Percentiles rank a stretch among this genome's conserved stretches.
Evolutionary conservation across 2,888 invertebrate genomes (phyloP).

Genomic region (Lamproptera curius): DNA sequence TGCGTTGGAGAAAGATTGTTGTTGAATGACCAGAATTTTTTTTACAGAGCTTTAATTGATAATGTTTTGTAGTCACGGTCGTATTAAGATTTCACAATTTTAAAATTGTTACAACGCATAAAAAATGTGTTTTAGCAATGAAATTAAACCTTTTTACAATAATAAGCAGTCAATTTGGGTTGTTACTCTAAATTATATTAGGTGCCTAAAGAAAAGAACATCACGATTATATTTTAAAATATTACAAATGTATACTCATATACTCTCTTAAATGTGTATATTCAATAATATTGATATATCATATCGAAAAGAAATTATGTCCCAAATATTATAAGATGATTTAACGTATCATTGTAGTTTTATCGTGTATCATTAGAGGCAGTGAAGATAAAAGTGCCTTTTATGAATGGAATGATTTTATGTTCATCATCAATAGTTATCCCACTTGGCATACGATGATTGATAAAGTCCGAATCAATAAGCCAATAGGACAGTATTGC

Average conservation of each 20-base stretch:
- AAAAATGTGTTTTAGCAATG: too few species aligned
- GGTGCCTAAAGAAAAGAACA: too few species aligned
- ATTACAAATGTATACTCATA: neutral
- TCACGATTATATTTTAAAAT: too few species aligned
- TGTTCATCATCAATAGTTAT: slow-evolving; percentile 34
- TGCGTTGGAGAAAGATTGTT: neutral
- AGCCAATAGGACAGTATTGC: slow-evolving; percentile 38
- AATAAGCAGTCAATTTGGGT: too few species aligned
- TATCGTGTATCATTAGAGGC: too few species aligned
- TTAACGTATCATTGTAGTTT: too few species aligned
- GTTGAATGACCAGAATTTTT: neutral
- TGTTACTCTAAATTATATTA: too few species aligned
- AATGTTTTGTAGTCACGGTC: too few species aligned
- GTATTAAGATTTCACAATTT: too few species aligned
- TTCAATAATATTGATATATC: neutral
- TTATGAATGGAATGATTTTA: slow-evolving; percentile 24
- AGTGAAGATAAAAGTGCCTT: neutral
- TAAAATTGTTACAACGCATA: too few species aligned
- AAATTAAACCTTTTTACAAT: too few species aligned
- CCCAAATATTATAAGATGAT: neutral
- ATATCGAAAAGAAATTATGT: neutral
- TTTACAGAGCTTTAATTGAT: too few species aligned
- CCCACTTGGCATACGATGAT: slow-evolving; percentile 19
- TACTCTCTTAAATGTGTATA: neutral
- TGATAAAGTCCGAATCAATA: slow-evolving; percentile 34